Base-by-base conservation (phyloP, 2,113 vertebrate genomes). In the Gasterosteus aculeatus region DNA sequence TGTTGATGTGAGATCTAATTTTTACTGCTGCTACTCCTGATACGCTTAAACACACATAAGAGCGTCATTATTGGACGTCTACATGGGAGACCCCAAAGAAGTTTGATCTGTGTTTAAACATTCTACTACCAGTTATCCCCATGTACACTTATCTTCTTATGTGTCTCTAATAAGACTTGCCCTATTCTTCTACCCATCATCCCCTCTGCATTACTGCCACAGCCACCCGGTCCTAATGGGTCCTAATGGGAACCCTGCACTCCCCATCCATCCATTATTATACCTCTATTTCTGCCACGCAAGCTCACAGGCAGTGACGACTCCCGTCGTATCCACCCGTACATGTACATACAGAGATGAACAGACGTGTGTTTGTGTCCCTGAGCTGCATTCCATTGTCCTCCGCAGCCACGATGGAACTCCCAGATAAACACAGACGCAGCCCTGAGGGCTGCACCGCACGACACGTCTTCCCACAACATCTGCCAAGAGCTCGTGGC, bases 1-100 rank as follows among this genome's bases (percentile, higher is more conserved):
- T 75, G 81, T 78, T 76, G 82, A 88, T 88, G 85, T 26, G 85
- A 66, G 81, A 90, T 82, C 84, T 86, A 81, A 88, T 91, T 92
- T 85, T 84, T 78, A 68, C 77, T 73, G 62, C 56, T 59, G 73
- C 75, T 84, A 69, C 77, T 85, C 83, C 81, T 86, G 78, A 89
- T 80, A 76, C 66, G 54, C 78, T 91, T 85, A 85, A 76, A 85
- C 53, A 64, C 66, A 22, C 44, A 64, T n/a, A 65, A 9, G 44
- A 38, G 69, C 46, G 19, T 51, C 29, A 41, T 59, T 66, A 61
- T 65, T 71, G 72, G 77, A 83, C 67, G 68, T 58, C 71, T 19
- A 75, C 35, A 10, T 14, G 9, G 66, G 0, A 53, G 68, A 73
- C 46, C 60, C 67, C 69, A 31, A 60, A 72, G 31, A 77, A 47